These are phyloP conservation scores for Autographa gamma DNA, from an alignment of 2,888 invertebrate species.

Conservation along the genomic window DNA sequence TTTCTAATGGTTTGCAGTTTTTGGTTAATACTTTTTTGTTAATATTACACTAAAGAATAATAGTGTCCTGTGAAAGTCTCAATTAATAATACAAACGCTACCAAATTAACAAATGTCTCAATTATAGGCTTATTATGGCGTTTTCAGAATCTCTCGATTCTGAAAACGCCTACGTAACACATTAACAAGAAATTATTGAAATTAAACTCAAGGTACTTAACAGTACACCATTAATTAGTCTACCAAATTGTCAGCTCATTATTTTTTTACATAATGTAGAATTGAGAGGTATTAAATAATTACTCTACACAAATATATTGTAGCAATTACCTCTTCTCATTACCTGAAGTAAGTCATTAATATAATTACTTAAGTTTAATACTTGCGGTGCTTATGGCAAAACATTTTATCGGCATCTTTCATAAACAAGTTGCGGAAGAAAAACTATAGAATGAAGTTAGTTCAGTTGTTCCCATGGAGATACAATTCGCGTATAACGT, in stretches of 20 bases:
- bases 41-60: background rate
- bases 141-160: background rate
- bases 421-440: background rate
- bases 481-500: background rate
- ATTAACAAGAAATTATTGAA: slow-evolving; percentile 5
- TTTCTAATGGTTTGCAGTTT: background rate
- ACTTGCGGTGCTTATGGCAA: background rate
- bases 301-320: slow-evolving; percentile 28
- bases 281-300: slow-evolving; percentile 35
- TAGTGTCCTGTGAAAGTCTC: background rate
- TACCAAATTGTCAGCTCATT: slow-evolving; percentile 30
- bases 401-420: background rate
- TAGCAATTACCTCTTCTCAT: slow-evolving; percentile 36
- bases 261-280: slow-evolving; percentile 29
- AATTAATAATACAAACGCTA: background rate
- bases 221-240: slow-evolving; percentile 20
- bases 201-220: slow-evolving; percentile 21
- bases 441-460: slow-evolving; percentile 1
- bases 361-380: slow-evolving; percentile 28
- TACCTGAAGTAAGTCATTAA: slow-evolving; percentile 44
- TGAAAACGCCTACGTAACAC: slow-evolving; percentile 1
- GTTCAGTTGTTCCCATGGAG: background rate
- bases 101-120: background rate
- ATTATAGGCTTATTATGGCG: too few species aligned
- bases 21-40: background rate